Evolutionary conservation across 2,888 invertebrate species (phyloP).

Genomic region (Mactromeris polynyma): DNA sequence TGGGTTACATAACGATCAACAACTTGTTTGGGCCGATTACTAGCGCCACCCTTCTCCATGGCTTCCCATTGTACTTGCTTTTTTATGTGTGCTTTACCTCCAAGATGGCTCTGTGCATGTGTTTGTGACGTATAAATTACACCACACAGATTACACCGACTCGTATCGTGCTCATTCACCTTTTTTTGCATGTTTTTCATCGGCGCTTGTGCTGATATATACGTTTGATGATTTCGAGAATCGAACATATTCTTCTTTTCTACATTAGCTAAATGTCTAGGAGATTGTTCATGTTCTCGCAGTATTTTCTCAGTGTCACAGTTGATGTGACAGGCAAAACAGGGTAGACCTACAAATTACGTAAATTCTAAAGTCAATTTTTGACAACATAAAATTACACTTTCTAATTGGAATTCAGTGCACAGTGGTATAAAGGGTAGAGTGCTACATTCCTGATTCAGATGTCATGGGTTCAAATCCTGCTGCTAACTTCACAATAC

Average conservation of each 20-base stretch:
- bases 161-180: background rate
- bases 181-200: background rate
- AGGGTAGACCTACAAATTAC: slow-evolving; percentile 51
- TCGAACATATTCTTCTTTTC: slow-evolving; percentile 36
- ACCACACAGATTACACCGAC: slow-evolving; percentile 71
- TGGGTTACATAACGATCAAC: background rate
- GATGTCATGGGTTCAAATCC: too few relatives aligned
- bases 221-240: background rate
- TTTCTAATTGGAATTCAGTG: too few relatives aligned
- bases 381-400: too few relatives aligned
- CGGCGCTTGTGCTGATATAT: background rate
- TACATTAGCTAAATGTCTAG: slow-evolving; percentile 68
- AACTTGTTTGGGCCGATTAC: background rate
- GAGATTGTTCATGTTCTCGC: slow-evolving; percentile 62
- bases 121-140: slow-evolving; percentile 68
- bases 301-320: slow-evolving; percentile 66
- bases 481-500: too few relatives aligned
- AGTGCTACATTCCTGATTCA: too few relatives aligned
- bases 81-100: slow-evolving; percentile 72
- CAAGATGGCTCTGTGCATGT: slow-evolving; percentile 70
- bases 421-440: too few relatives aligned
- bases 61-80: slow-evolving; percentile 24
- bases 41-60: background rate
- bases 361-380: background rate
- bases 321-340: slow-evolving; percentile 60